phyloP scores from a whole-genome alignment of 2,888 invertebrate genomes.

The Pteria penguin region DNA sequence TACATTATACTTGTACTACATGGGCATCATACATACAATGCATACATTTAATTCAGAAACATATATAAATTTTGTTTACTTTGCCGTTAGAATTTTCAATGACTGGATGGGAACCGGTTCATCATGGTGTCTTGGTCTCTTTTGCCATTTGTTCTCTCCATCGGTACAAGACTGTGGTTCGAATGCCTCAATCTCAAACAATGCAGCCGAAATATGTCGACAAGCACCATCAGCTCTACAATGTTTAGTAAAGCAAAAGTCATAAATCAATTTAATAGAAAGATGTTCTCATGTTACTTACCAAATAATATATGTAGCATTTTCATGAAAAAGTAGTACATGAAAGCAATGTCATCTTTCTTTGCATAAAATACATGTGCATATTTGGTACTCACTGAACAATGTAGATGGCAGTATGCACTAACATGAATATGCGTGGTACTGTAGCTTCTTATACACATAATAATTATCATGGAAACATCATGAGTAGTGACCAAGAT shows the following conservation, averaged over 20 bases:
- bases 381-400: too few relatives aligned
- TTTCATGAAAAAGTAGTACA: too few relatives aligned
- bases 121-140: background rate
- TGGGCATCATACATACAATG: background rate
- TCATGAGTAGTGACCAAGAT: too few relatives aligned
- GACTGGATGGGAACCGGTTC: background rate
- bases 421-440: background rate
- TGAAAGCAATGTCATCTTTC: background rate
- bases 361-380: background rate
- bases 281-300: background rate
- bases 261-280: background rate
- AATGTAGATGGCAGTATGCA: background rate
- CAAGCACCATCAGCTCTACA: conserved; percentile 15
- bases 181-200: background rate
- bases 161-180: conserved; percentile 2
- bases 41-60: background rate
- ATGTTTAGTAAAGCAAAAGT: background rate
- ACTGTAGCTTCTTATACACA: too few relatives aligned
- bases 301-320: background rate
- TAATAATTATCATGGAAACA: too few relatives aligned
- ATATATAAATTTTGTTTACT: background rate
- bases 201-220: background rate
- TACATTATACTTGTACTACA: background rate
- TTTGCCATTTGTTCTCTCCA: background rate
- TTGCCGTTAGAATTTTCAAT: conserved; percentile 1